Evolutionary conservation across 2,797 vertebrate species (phyloP), one percentile per base, ranked within the genome.

Genomic region (Chrysolophus pictus): DNA sequence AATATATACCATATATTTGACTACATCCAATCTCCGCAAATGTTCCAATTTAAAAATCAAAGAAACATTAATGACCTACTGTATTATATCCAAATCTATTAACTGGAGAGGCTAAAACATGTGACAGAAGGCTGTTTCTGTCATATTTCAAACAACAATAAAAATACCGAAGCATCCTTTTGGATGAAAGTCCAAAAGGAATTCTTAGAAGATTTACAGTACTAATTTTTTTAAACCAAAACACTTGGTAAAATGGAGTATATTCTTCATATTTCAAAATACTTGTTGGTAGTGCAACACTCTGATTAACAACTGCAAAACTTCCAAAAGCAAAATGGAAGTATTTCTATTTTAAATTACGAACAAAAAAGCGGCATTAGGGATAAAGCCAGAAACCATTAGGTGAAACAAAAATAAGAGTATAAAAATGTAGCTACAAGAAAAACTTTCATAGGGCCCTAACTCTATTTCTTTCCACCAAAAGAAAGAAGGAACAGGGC

Each of bases 41-140:
- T 71, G 47, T 73, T 78, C 78, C 82, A 53, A 88, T 93, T 91
- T 56, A 84, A 84, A 78, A 84, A 70, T 33, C 44, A 70, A 93
- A 74, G 33, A 41, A 87, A 41, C 33, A 35, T 46, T 63, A 78
- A 84, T 41, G 9, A 84, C 64, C 29, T 51, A 74, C 65, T 77
- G 11, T 47, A 55, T 73, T 56, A 58, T 29, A 23, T 84, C 49
- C 51, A 65, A 41, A 71, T 42, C 28, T 42, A 49, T 37, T 58
- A 69, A 71, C 31, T 29, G 33, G 35, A 79, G 5, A 68, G 39
- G 37, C 33, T 77, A 58, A 65, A 87, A 47, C 4, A 63, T 0
- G 1, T 23, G 35, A 46, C 6, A 51, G 53, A 72, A 69, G n/a
- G 22, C 7, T 39, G 35, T 56, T 60, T 63, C 55, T 18, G 42